These are phyloP conservation scores for Callipepla californica DNA, from an alignment of 2,113 vertebrate genomes.

Conservation along the genomic window DNA sequence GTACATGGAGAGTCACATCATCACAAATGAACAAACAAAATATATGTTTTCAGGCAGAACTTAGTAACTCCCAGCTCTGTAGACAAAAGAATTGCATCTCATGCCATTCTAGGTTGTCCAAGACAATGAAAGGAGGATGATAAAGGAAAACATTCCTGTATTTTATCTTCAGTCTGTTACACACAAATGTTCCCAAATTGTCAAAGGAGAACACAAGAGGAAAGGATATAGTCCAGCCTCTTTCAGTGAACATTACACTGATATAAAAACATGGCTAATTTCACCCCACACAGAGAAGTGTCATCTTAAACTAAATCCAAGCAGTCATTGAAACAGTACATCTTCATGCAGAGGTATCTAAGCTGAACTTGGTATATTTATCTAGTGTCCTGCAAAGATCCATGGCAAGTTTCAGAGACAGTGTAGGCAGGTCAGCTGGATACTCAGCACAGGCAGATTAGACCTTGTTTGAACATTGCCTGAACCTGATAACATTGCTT, in stretches of 20 bases:
- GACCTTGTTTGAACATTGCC: background rate
- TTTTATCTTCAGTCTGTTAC: background rate
- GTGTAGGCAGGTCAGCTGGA: background rate
- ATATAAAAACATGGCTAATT: background rate
- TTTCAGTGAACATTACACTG: background rate
- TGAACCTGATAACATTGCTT: background rate
- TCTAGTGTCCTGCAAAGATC: background rate
- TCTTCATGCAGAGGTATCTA: background rate
- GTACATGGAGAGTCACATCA: background rate
- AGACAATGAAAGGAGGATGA: background rate
- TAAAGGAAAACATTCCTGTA: background rate
- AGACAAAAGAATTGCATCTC: background rate
- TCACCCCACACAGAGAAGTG: background rate
- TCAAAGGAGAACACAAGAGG: background rate
- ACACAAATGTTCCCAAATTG: background rate
- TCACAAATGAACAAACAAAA: background rate
- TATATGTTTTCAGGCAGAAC: background rate
- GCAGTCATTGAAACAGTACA: background rate
- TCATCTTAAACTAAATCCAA: background rate
- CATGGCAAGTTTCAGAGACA: background rate
- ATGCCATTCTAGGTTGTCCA: background rate
- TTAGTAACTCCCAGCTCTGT: background rate
- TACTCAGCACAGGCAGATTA: background rate
- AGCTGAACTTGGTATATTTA: background rate
- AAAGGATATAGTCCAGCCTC: background rate